Conservation (phyloP, 2,113 vertebrate genomes). For the Mus spicilegus region DNA sequence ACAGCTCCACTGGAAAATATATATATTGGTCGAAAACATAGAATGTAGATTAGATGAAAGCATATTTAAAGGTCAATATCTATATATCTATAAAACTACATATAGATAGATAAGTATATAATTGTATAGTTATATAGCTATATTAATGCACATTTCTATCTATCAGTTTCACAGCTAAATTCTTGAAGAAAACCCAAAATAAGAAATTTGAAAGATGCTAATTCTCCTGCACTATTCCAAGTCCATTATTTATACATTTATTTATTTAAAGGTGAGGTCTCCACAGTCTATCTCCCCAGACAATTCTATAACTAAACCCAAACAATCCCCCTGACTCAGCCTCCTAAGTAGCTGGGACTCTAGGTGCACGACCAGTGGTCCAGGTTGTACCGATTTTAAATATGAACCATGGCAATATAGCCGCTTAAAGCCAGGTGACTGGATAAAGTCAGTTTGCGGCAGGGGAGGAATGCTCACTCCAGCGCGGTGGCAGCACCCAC, state of each 20-base stretch:
- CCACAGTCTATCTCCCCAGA: too few species aligned
- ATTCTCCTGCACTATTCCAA: neutral
- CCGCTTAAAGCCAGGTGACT: neutral
- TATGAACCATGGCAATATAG: neutral
- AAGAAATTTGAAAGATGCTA: neutral
- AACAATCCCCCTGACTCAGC: neutral
- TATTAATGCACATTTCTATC: neutral
- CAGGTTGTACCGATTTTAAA: neutral
- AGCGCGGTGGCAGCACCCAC: constrained; percentile 76
- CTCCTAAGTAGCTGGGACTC: neutral
- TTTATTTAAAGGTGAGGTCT: neutral
- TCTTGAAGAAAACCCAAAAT: neutral
- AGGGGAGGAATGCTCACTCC: neutral
- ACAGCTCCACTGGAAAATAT: neutral
- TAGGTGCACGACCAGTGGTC: neutral
- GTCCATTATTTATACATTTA: neutral
- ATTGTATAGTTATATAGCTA: neutral
- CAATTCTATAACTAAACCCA: neutral
- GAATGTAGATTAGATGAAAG: neutral
- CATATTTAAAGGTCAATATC: neutral
- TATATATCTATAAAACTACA: neutral
- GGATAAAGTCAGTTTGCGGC: accelerated
- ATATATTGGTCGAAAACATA: neutral
- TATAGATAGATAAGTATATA: neutral
- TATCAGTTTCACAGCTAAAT: neutral